Evolutionary conservation across 2,113 vertebrate species (phyloP), one percentile per base, ranked within the genome.

Genomic region (Hiodon alosoides): DNA sequence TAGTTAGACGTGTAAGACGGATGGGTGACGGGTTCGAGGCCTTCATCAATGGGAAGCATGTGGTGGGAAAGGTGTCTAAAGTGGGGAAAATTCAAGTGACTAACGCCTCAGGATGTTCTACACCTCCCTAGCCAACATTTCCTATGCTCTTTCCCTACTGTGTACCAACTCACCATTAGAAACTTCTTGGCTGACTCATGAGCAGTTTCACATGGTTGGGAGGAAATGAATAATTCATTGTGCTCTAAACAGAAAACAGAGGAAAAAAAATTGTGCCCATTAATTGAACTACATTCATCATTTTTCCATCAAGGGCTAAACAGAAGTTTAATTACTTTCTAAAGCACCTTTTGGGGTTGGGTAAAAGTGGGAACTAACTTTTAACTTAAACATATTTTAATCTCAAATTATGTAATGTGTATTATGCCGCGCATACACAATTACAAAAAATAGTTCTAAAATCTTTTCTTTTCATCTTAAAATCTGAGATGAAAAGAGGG

Each of bases 31-130:
- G 93, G 6, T 97, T 96, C 77, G 93, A 97, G 85, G 95, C 94
- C 0, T 97, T 96, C 81, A 93, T 96, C 84, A 94, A 95, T 10
- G 94, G 92, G 69, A 95, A 94, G 67, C 94, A 95, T 67, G 82
- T 96, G 50, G 86, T 92, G 58, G 95, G 93, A 83, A 79, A 96
- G 94, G 94, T 96, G 31, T 31, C 31, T 31, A 31, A 31, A 31
- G 31, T 31, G 31, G 31, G 31, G 31, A 31, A 31, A 31, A 31
- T 31, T 31, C 31, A 31, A 31, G 31, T 31, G 31, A 31, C 31
- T 31, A 31, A 31, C 31, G 31, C 31, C 2, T 31, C 2, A 31
- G 31, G 31, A 31, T 31, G 31, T 31, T 31, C 31, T 31, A 2
- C 31, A 31, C 31, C 31, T 31, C 31, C 31, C 31, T 1, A 31